Conservation (phyloP, 2,888 invertebrate species). For the Campoplex capitator region DNA sequence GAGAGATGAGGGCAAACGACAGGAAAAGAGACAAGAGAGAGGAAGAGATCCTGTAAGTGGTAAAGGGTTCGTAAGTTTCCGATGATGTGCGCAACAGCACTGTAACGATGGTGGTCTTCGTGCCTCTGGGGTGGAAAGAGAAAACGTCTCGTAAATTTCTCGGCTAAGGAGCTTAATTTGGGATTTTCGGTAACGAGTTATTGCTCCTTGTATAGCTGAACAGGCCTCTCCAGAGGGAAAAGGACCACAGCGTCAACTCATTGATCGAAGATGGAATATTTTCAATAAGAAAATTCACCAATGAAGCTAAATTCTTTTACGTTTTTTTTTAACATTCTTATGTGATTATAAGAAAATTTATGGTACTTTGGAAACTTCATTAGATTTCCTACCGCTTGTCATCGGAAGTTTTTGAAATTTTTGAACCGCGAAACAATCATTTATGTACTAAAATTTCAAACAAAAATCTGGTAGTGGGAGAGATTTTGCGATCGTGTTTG, state of each 20-base stretch:
- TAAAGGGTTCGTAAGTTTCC: constrained; percentile 35
- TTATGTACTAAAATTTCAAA: too few species aligned
- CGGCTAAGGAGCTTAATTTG: constrained; percentile 84
- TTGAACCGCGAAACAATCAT: too few species aligned
- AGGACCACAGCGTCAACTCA: constrained; percentile 74
- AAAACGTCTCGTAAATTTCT: constrained; percentile 83
- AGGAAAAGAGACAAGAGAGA: constrained; percentile 70
- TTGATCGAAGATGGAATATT: constrained; percentile 64
- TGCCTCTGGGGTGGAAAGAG: constrained; percentile 59
- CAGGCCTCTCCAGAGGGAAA: constrained; percentile 1
- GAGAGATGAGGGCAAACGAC: constrained; percentile 71
- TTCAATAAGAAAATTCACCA: constrained; percentile 12
- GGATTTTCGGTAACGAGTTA: constrained; percentile 84
- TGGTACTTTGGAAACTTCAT: neutral
- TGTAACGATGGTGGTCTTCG: constrained; percentile 44
- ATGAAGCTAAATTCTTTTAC: neutral
- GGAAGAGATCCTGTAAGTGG: constrained; percentile 35
- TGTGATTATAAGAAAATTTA: neutral
- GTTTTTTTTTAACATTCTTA: neutral
- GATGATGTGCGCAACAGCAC: constrained; percentile 31
- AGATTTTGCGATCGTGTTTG: too few species aligned
- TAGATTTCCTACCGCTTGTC: too few species aligned
- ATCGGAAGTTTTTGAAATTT: too few species aligned
- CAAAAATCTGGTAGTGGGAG: too few species aligned
- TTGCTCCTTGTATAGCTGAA: constrained; percentile 68